Percentiles rank a stretch among this genome's conserved stretches.
Conservation (phyloP, 1,140 invertebrate species). For the Cardiocondyla obscurior region DNA sequence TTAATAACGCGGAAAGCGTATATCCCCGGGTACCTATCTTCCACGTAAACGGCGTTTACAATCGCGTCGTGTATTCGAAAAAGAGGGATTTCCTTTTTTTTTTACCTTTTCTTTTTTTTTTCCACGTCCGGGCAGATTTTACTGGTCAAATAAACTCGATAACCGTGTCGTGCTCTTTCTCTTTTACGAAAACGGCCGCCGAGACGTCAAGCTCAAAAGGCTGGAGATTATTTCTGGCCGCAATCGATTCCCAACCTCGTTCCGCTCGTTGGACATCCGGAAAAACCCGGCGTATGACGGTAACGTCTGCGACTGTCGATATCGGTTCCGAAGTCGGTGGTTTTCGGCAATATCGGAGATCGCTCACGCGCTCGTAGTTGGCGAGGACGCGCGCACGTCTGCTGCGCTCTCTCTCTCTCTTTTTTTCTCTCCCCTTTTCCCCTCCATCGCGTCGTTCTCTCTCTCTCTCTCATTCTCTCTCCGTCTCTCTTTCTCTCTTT, state of each 20-base stretch:
- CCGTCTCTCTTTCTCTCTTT: constrained; percentile 27
- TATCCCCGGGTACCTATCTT: background rate
- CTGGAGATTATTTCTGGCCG: constrained; percentile 48
- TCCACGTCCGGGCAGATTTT: constrained; percentile 30
- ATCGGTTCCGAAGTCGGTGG: constrained; percentile 61
- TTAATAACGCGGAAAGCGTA: background rate
- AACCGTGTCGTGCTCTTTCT: background rate
- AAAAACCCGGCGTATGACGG: constrained; percentile 60
- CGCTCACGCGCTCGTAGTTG: constrained; percentile 1
- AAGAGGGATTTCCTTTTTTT: too few relatives aligned
- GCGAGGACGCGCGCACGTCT: background rate
- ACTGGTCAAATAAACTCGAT: constrained; percentile 49
- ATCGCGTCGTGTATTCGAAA: too few relatives aligned
- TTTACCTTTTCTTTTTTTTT: too few relatives aligned
- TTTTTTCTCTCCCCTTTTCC: too few relatives aligned
- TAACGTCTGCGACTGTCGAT: constrained; percentile 64
- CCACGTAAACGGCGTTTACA: background rate
- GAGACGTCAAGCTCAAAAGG: constrained; percentile 47
- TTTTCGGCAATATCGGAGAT: constrained; percentile 67
- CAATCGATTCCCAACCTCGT: constrained; percentile 52
- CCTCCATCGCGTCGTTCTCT: background rate
- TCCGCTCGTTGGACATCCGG: constrained; percentile 56
- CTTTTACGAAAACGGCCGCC: constrained; percentile 18
- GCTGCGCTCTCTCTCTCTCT: background rate
- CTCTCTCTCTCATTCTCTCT: too few relatives aligned